Evolutionary conservation across 2,113 vertebrate species (phyloP).

Genomic region (Tragelaphus buxtoni): DNA sequence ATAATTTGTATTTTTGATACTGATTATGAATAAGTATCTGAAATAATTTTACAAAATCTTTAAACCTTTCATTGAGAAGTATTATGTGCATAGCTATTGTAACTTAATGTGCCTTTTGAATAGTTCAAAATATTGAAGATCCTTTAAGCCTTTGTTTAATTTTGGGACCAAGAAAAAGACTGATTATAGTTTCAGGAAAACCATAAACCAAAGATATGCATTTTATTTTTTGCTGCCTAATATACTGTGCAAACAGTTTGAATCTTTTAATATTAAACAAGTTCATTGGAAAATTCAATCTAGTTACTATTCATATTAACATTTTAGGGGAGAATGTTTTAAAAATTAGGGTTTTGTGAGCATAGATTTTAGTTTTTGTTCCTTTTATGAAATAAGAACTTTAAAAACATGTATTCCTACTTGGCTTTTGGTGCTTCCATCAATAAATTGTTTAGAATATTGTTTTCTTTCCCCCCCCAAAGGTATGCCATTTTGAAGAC

Average conservation of each 20-base stretch:
- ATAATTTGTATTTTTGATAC: not conserved
- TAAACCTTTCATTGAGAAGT: not conserved
- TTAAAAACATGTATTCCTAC: not conserved
- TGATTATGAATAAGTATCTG: not conserved
- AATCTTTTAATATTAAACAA: not conserved
- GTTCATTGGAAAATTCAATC: constrained; percentile 24
- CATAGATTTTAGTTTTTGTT: not conserved
- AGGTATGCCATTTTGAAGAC: constrained; percentile 66
- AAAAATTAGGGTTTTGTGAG: constrained; percentile 16
- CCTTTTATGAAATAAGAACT: not conserved
- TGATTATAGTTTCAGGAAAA: constrained; percentile 29
- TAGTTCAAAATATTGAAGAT: constrained; percentile 37
- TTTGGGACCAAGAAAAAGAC: not conserved
- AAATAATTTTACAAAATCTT: constrained; percentile 15
- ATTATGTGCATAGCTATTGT: not conserved
- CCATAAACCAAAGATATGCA: not conserved
- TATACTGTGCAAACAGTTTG: not conserved
- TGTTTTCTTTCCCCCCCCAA: not conserved
- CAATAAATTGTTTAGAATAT: constrained; percentile 53
- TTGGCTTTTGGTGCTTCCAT: not conserved
- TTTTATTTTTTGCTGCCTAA: not conserved
- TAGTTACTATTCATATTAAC: not conserved
- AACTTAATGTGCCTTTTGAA: constrained; percentile 22
- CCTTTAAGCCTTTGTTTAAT: constrained; percentile 58
- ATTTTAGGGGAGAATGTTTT: constrained; percentile 27